These are phyloP conservation scores for Copsychus sechellarum DNA, from an alignment of 2,113 vertebrate species.

Conservation along the genomic window DNA sequence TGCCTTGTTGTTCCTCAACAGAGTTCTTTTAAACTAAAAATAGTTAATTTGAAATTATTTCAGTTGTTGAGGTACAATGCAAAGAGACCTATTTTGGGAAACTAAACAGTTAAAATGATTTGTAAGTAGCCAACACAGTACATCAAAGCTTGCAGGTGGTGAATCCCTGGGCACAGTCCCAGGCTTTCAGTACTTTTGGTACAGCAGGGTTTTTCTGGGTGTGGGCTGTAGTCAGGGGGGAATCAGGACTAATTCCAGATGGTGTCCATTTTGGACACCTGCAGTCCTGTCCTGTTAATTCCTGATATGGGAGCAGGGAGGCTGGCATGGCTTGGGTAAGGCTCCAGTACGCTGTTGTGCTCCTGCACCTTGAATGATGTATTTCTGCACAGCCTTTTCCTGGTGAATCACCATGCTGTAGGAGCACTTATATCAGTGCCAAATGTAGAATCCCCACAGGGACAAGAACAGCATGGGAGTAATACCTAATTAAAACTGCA, in stretches of 20 bases:
- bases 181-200: neutral
- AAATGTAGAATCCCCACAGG: slow-evolving; percentile 48
- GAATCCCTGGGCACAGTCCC: neutral
- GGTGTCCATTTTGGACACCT: neutral
- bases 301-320: neutral
- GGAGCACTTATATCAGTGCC: slow-evolving; percentile 8
- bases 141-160: neutral
- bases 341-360: neutral
- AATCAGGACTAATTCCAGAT: neutral
- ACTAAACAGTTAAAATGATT: neutral
- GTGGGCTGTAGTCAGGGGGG: neutral
- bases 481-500: slow-evolving; percentile 69
- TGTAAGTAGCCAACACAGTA: neutral
- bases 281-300: neutral
- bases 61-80: neutral
- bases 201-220: neutral
- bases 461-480: slow-evolving; percentile 33
- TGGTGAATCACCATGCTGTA: neutral
- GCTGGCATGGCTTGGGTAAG: neutral
- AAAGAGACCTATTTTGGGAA: neutral
- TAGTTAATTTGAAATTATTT: neutral
- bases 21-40: neutral
- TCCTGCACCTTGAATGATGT: neutral
- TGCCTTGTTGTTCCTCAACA: neutral
- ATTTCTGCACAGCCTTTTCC: neutral